These are phyloP conservation scores for Catocala nupta DNA, from an alignment of 2,888 invertebrate genomes.

Conservation along the genomic window DNA sequence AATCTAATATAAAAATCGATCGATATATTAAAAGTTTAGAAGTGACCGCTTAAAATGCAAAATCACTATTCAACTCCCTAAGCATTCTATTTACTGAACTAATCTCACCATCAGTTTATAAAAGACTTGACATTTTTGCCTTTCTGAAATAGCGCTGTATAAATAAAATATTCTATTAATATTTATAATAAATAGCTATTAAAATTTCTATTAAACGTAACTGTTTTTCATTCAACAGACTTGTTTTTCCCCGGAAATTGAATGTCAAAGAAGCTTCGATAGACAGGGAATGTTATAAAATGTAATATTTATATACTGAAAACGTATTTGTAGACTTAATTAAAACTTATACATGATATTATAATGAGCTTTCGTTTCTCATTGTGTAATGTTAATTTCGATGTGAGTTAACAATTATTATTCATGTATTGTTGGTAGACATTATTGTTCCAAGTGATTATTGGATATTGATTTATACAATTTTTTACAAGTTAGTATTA, in stretches of 20 bases:
- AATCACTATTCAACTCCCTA: too few relatives aligned
- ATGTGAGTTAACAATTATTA: too few relatives aligned
- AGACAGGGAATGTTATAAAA: constrained; percentile 16
- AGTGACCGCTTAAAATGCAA: too few relatives aligned
- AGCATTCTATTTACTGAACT: too few relatives aligned
- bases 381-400: not conserved
- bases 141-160: not conserved
- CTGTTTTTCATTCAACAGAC: constrained; percentile 3
- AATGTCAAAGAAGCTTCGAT: constrained; percentile 17
- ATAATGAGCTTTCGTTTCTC: not conserved
- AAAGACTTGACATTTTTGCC: too few relatives aligned
- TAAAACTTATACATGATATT: not conserved
- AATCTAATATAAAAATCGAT: too few relatives aligned
- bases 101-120: too few relatives aligned
- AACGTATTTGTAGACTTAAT: constrained; percentile 5
- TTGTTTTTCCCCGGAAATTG: constrained; percentile 35
- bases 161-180: constrained; percentile 1
- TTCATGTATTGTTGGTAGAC: too few relatives aligned
- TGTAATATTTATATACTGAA: constrained; percentile 8
- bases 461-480: too few relatives aligned
- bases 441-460: too few relatives aligned
- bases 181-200: constrained; percentile 12
- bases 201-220: constrained; percentile 9
- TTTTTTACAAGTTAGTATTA: too few relatives aligned
- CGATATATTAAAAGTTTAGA: too few relatives aligned